Evolutionary conservation across 2,797 vertebrate genomes (phyloP), one percentile per base, ranked within the genome.

Genomic region (Hirundo rustica): DNA sequence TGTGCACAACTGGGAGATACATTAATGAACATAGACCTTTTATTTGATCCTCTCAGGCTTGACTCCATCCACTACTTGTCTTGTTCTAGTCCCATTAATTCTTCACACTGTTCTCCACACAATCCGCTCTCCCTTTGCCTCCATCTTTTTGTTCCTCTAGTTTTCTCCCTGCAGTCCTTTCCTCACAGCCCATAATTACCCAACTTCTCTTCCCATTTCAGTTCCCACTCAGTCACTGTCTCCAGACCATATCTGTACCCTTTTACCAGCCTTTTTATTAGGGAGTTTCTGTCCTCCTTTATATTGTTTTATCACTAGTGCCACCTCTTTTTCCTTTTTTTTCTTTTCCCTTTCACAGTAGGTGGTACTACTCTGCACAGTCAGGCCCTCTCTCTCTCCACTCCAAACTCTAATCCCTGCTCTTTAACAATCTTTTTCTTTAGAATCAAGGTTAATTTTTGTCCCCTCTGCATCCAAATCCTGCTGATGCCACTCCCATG

Each of bases 401-500:
- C 64, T 88, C 29, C 36, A 62, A 29, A 82, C 15, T 82, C 60
- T 85, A n/a, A 87, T 76, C 26, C 20, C 30, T 29, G 5, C 34
- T 70, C 25, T 18, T 51, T 48, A 68, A 14, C 72, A 66, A 38
- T 51, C 5, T 74, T 85, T 85, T 85, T 71, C 29, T 79, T 73
- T 36, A 83, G 36, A 45, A 8, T 55, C 25, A 42, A 44, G 23
- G 34, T 80, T 85, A 57, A 51, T 60, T 91, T 89, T 88, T 76
- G 7, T 5, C 26, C 29, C 8, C 16, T 64, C 36, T 77, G 50
- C 26, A 48, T 71, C 29, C 29, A 77, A 38, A 64, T 70, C 7
- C 32, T 50, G 8, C n/a, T 89, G 54, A 54, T 0, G 1, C 25
- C 4, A 26, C 30, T 62, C 7, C 26, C 13, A 30, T 0, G 0